Percentiles rank a stretch among this genome's conserved stretches.
phyloP scores from a whole-genome alignment of 2,888 invertebrate genomes.

The Kryphioiulus occultus region DNA sequence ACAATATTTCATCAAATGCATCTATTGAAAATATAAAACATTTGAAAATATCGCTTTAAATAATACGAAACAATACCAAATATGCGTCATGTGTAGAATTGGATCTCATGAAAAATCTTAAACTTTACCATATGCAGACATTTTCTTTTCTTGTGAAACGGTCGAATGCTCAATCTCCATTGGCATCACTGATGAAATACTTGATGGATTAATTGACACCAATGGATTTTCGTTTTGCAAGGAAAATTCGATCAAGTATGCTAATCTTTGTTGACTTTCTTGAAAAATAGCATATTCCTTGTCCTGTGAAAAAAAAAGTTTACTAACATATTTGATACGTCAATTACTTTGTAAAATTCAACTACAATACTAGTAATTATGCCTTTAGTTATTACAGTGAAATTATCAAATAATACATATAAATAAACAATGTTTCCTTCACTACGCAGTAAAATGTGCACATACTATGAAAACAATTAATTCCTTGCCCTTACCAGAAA shows the following conservation, averaged over 20 bases:
- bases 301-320: not conserved
- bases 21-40: not conserved
- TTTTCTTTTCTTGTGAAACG: not conserved
- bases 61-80: not conserved
- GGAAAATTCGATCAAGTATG: conserved; percentile 47
- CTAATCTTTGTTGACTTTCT: conserved; percentile 42
- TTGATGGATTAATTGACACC: not conserved
- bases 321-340: not conserved
- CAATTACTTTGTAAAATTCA: no score
- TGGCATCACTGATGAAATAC: not conserved
- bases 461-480: not conserved
- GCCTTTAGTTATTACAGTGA: not conserved
- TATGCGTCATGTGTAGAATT: not conserved
- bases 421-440: not conserved
- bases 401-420: not conserved
- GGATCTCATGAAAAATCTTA: not conserved
- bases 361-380: no score
- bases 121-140: not conserved
- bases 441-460: not conserved
- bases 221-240: not conserved
- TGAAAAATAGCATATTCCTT: conserved; percentile 46
- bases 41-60: not conserved
- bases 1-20: not conserved
- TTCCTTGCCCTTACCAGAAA: conserved; percentile 8
- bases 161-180: not conserved